phyloP scores from a whole-genome alignment of 2,888 invertebrate species.

The Dasypogon diadema region DNA sequence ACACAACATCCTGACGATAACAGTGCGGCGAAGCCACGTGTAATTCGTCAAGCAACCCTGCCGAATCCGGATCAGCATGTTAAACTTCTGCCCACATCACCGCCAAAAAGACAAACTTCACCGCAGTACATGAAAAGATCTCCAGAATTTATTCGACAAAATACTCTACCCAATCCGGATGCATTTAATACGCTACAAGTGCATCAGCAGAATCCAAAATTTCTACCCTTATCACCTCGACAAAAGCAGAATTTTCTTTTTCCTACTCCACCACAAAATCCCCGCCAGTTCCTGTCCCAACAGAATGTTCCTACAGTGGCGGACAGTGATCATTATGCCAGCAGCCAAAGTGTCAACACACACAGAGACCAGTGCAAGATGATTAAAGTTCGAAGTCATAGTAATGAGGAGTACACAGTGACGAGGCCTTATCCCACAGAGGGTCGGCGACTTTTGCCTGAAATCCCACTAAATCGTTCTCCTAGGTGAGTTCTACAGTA shows the following conservation, averaged over 20 bases:
- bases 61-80: slow-evolving; percentile 68
- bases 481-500: slow-evolving; percentile 57
- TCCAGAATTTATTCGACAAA: slow-evolving; percentile 67
- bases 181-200: slow-evolving; percentile 65
- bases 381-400: slow-evolving; percentile 68
- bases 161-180: slow-evolving; percentile 67
- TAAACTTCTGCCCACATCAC: slow-evolving; percentile 67
- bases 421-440: slow-evolving; percentile 61
- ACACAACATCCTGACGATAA: slow-evolving; percentile 56
- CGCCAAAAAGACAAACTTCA: slow-evolving; percentile 66
- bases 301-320: slow-evolving; percentile 66
- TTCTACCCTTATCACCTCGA: slow-evolving; percentile 67
- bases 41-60: slow-evolving; percentile 66
- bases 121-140: slow-evolving; percentile 65
- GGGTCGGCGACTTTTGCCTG: slow-evolving; percentile 64
- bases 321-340: slow-evolving; percentile 64
- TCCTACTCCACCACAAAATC: slow-evolving; percentile 64
- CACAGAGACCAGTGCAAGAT: slow-evolving; percentile 66
- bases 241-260: slow-evolving; percentile 67
- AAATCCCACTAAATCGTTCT: slow-evolving; percentile 64
- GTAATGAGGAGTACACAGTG: slow-evolving; percentile 67
- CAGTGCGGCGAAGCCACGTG: slow-evolving; percentile 61
- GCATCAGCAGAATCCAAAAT: slow-evolving; percentile 63
- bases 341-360: slow-evolving; percentile 66
- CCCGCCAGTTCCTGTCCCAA: slow-evolving; percentile 66